A percentile compares a stretch with the other conserved stretches of the same genome.
phyloP scores from a whole-genome alignment of 2,797 vertebrate species.

The Acanthurus lineatus region DNA sequence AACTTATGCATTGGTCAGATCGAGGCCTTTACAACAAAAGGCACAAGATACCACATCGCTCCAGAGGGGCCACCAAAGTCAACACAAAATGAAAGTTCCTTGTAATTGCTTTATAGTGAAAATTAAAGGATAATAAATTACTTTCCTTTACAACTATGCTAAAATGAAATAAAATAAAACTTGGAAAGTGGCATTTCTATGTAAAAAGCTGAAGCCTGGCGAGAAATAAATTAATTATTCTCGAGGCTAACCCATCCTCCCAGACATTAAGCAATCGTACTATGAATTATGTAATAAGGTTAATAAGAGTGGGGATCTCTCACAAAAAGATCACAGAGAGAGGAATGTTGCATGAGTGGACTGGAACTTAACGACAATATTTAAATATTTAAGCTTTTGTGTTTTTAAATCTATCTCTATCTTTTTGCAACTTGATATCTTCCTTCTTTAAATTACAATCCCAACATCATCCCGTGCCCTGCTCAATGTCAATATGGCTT shows the following conservation, averaged over 20 bases:
- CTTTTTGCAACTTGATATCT: slow-evolving; percentile 3
- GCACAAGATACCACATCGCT: no score
- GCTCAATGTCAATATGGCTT: slow-evolving; percentile 53
- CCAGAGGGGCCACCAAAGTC: neutral
- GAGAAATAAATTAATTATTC: slow-evolving; percentile 5
- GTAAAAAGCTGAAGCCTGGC: neutral
- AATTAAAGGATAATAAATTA: neutral
- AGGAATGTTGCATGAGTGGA: slow-evolving; percentile 1
- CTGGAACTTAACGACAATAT: neutral
- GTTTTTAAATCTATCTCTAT: neutral
- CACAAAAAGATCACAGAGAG: neutral
- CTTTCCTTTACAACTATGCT: no score
- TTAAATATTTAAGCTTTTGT: neutral
- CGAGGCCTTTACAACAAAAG: no score
- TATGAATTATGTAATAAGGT: neutral
- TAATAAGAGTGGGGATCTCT: neutral
- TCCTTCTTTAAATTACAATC: slow-evolving; percentile 53
- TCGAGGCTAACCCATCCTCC: neutral
- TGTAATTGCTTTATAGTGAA: neutral
- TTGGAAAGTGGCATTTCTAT: slow-evolving; percentile 9
- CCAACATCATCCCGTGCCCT: slow-evolving; percentile 29
- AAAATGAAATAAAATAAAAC: no score
- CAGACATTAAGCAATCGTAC: neutral
- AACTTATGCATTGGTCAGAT: no score
- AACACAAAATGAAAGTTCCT: neutral